Evolutionary conservation across 1,140 invertebrate species (phyloP).

Genomic region (Euborellia annulipes): DNA sequence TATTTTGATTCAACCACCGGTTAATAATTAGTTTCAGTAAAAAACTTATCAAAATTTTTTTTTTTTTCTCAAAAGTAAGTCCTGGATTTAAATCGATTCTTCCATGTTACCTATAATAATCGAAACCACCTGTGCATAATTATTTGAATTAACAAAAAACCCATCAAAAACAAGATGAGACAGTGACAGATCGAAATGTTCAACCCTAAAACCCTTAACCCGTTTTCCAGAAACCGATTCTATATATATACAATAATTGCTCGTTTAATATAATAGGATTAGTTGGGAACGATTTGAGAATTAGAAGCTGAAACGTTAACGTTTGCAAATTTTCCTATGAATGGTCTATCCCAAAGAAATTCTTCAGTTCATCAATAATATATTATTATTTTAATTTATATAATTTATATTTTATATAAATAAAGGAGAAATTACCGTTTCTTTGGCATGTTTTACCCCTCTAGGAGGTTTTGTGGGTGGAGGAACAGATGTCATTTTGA

Average conservation of each 20-base stretch:
- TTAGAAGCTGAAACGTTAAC: neutral
- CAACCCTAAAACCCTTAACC: too few species aligned
- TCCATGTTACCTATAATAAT: too few species aligned
- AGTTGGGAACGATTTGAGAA: neutral
- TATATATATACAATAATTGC: neutral
- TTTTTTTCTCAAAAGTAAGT: too few species aligned
- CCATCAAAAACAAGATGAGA: too few species aligned
- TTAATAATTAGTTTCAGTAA: too few species aligned
- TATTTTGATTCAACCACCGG: too few species aligned
- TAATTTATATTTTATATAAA: neutral
- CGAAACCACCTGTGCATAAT: too few species aligned
- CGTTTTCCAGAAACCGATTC: neutral
- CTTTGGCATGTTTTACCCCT: constrained; percentile 63
- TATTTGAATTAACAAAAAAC: too few species aligned
- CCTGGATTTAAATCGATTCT: too few species aligned
- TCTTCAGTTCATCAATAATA: neutral
- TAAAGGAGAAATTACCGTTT: constrained; percentile 42
- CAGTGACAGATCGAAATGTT: too few species aligned
- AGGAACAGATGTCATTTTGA: constrained; percentile 10
- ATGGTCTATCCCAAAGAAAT: neutral
- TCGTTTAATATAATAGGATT: neutral
- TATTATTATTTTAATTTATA: neutral
- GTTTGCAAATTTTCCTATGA: too few species aligned
- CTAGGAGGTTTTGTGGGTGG: constrained; percentile 65
- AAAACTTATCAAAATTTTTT: too few species aligned